Evolutionary conservation across 1,140 invertebrate genomes (phyloP).

Genomic region (Ostrea denselamellosa): DNA sequence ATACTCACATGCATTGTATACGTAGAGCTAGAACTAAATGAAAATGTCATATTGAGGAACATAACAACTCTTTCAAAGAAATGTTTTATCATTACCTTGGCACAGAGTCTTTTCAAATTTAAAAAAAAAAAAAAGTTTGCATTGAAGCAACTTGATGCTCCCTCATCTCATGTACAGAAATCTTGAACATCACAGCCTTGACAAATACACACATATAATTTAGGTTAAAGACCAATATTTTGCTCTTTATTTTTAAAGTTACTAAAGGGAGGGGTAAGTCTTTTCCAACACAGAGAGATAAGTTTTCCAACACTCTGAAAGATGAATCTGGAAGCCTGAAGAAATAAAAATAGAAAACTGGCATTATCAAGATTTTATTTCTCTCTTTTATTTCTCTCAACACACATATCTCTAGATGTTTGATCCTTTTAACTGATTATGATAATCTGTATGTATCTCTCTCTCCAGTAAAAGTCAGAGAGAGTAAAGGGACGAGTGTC

Average conservation of each 20-base stretch:
- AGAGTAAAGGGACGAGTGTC: not conserved
- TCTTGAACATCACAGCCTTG: too few species aligned
- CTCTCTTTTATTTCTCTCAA: conserved; percentile 7
- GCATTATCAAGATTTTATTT: conserved; percentile 10
- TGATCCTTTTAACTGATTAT: conserved; percentile 31
- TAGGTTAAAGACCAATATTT: not conserved
- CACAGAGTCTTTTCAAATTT: not conserved
- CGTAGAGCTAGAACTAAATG: not conserved
- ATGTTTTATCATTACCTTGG: too few species aligned
- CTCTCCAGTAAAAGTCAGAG: conserved; percentile 20
- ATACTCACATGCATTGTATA: not conserved
- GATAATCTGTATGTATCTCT: conserved; percentile 6
- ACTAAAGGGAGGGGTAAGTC: not conserved
- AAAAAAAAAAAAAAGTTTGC: too few species aligned
- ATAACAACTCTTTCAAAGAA: not conserved
- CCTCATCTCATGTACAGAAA: too few species aligned
- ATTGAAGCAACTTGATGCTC: too few species aligned
- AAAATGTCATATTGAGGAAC: not conserved
- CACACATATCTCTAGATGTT: conserved; percentile 6
- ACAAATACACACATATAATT: not conserved
- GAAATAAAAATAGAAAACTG: conserved; percentile 29
- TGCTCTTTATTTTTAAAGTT: not conserved
- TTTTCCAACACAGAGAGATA: not conserved
- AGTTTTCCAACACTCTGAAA: conserved; percentile 16
- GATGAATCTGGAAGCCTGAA: not conserved